Conservation (phyloP, 1,140 invertebrate species). For the Neotoxoptera formosana region DNA sequence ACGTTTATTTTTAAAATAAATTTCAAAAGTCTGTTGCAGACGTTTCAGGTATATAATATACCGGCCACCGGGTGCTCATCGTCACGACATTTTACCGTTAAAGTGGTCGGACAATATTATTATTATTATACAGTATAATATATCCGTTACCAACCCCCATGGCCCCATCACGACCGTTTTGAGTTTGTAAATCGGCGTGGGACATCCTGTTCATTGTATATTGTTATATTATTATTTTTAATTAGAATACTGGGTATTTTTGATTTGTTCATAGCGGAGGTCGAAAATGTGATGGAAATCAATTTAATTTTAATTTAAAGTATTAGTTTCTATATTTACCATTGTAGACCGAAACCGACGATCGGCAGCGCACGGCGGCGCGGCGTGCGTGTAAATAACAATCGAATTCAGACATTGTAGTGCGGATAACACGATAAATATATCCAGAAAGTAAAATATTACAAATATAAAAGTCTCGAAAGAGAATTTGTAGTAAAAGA, state of each 20-base stretch:
- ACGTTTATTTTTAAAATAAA: slow-evolving; percentile 19
- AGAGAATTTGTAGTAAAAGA: background rate
- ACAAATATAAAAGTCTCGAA: slow-evolving; percentile 31
- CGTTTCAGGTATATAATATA: background rate
- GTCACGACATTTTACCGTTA: slow-evolving; percentile 3
- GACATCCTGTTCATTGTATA: background rate
- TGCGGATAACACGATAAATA: background rate
- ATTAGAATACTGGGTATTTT: background rate
- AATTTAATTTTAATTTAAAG: background rate
- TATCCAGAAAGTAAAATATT: slow-evolving; percentile 1
- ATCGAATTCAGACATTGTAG: background rate
- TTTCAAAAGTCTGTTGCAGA: background rate
- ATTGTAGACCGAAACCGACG: background rate
- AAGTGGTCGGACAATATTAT: background rate
- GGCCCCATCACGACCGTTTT: background rate
- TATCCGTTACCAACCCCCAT: background rate
- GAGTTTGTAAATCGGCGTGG: background rate
- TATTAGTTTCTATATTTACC: background rate
- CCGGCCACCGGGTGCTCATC: background rate
- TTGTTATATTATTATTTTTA: background rate
- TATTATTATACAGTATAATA: background rate
- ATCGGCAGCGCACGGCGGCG: too few species aligned
- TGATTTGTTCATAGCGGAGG: background rate
- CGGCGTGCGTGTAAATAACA: background rate
- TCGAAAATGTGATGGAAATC: background rate